phyloP scores from a whole-genome alignment of 2,888 invertebrate genomes.

The Isoperla grammatica region DNA sequence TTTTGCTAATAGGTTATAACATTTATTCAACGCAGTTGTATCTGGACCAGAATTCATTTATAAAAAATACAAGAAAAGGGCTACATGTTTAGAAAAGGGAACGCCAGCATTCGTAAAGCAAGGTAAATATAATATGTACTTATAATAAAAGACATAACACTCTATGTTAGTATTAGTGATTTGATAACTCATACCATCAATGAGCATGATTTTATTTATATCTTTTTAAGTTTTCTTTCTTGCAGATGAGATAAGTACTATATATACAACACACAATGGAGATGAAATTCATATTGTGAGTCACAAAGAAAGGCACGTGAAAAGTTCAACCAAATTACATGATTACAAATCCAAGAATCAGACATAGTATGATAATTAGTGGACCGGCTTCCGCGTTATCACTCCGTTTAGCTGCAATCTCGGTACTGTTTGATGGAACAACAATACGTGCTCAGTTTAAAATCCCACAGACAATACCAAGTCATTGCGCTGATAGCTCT shows the following conservation, averaged over 20 bases:
- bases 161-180: not conserved
- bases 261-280: conserved; percentile 13
- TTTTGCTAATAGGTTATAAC: not conserved
- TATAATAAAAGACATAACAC: not conserved
- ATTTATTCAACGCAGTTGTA: not conserved
- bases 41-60: conserved; percentile 1
- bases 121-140: not conserved
- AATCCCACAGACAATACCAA: no score
- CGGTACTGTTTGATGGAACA: no score
- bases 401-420: no score
- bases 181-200: not conserved
- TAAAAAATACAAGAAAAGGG: conserved; percentile 11
- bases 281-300: conserved; percentile 1
- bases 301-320: conserved; percentile 18
- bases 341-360: no score
- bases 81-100: conserved; percentile 1
- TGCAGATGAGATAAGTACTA: not conserved
- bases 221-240: not conserved
- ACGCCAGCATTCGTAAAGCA: conserved; percentile 9
- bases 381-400: no score
- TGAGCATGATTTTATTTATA: not conserved
- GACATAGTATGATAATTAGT: no score
- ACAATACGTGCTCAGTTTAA: no score
- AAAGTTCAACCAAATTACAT: conserved; percentile 9
- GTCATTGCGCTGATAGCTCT: no score